Evolutionary conservation across 2,113 vertebrate species (phyloP).

Genomic region (Catharus minimus): DNA sequence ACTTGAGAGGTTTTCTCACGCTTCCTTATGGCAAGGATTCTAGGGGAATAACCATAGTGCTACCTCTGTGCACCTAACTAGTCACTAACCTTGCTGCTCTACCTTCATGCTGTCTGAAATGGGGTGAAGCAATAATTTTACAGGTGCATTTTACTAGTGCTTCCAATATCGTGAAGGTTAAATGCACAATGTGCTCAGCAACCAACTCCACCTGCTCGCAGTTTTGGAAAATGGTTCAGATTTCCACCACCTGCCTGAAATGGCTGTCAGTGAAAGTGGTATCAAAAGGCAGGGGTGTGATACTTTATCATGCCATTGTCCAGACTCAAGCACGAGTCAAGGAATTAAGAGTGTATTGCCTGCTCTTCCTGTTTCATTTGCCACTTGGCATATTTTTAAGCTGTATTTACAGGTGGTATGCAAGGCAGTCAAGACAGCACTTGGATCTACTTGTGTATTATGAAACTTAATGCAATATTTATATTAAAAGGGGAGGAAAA

Average conservation of each 20-base stretch:
- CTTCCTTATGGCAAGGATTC: neutral
- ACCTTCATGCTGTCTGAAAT: neutral
- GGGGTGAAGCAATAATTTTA: neutral
- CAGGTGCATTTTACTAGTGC: neutral
- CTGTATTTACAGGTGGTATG: neutral
- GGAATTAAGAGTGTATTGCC: neutral
- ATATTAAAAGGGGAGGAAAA: neutral
- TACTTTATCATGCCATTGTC: neutral
- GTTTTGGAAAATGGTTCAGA: neutral
- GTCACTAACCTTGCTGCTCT: neutral
- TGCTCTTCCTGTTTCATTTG: neutral
- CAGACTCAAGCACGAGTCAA: neutral
- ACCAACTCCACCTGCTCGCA: neutral
- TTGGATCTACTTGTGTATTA: neutral
- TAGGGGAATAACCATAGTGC: neutral
- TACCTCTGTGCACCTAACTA: neutral
- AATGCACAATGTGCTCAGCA: neutral
- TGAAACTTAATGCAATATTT: neutral
- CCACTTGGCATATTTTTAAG: neutral
- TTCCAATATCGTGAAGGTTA: neutral
- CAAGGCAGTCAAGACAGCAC: neutral
- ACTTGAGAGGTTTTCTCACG: neutral
- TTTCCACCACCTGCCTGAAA: neutral
- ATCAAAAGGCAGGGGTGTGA: neutral
- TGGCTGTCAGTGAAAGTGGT: neutral